Evolutionary conservation across 2,113 vertebrate genomes (phyloP).

Genomic region (Indicator indicator): DNA sequence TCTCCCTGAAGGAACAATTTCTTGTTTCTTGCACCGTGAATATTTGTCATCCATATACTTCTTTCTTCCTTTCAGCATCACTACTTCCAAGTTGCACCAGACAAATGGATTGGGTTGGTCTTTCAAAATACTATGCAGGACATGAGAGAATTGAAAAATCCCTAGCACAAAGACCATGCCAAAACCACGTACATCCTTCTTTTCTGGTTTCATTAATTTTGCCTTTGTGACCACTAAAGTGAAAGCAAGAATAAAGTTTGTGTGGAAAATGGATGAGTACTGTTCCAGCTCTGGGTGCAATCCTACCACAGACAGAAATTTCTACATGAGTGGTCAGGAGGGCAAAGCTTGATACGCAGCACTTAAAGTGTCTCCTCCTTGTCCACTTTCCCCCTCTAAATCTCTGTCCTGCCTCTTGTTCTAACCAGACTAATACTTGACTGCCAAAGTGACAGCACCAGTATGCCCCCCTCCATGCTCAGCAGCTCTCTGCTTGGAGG

Average conservation of each 20-base stretch:
- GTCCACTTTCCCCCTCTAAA: background rate
- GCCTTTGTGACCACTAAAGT: background rate
- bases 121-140: background rate
- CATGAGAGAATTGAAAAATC: background rate
- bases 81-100: background rate
- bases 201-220: background rate
- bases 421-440: background rate
- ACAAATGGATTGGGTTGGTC: background rate
- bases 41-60: slow-evolving; percentile 8
- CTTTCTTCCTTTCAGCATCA: background rate
- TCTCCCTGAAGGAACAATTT: background rate
- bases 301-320: background rate
- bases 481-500: background rate
- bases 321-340: background rate
- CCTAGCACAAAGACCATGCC: background rate
- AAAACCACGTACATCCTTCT: background rate
- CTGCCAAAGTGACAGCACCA: background rate
- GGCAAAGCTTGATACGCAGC: background rate
- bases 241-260: background rate
- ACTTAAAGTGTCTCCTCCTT: background rate
- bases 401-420: background rate
- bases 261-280: background rate
- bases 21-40: background rate
- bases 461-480: background rate
- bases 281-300: background rate